Evolutionary conservation across 1,140 invertebrate genomes (phyloP).

Genomic region (Drosophila nebulosa): DNA sequence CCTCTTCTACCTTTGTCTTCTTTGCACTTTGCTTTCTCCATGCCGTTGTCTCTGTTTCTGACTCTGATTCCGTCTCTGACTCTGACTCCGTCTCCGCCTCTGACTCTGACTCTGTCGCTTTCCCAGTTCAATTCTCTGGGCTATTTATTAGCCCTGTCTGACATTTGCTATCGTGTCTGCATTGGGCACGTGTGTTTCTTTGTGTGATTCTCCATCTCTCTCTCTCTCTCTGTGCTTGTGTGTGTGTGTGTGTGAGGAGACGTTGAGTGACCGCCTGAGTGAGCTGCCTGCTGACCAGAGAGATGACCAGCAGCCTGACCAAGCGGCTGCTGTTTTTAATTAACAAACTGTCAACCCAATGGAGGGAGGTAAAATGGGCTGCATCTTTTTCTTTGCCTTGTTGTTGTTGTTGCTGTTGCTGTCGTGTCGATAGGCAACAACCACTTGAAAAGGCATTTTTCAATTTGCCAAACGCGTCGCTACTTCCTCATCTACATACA

Average conservation of each 20-base stretch:
- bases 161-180: constrained; percentile 62
- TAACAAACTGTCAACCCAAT: constrained; percentile 74
- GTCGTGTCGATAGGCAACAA: constrained; percentile 22
- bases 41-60: background rate
- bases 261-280: constrained; percentile 66
- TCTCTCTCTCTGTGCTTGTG: background rate
- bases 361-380: constrained; percentile 4
- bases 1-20: background rate
- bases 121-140: constrained; percentile 39
- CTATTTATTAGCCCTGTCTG: constrained; percentile 70
- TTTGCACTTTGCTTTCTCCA: background rate
- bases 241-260: constrained; percentile 48
- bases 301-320: constrained; percentile 28
- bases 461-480: constrained; percentile 47
- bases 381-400: background rate
- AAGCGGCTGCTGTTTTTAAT: constrained; percentile 67
- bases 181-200: constrained; percentile 6
- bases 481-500: background rate
- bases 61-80: too few species aligned
- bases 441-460: constrained; percentile 54
- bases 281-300: constrained; percentile 28
- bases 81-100: background rate
- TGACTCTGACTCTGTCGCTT: background rate
- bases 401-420: constrained; percentile 1
- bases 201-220: background rate